These are phyloP conservation scores for Varanus salvator DNA, from an alignment of 2,113 vertebrate species.

Conservation along the genomic window DNA sequence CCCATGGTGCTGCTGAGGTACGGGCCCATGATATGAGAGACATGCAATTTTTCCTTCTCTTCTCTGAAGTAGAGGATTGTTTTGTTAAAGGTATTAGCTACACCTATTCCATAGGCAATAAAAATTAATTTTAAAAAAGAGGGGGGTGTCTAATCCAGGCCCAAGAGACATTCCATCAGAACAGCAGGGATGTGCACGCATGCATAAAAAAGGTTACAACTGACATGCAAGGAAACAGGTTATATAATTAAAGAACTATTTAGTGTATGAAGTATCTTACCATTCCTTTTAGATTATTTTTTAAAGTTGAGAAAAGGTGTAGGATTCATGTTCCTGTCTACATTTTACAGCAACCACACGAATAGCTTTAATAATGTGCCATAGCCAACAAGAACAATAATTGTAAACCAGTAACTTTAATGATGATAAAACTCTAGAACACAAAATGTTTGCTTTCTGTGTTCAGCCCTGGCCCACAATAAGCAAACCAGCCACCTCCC, in stretches of 20 bases:
- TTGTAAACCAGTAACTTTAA: conserved; percentile 14
- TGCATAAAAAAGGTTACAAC: neutral
- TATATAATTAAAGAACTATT: conserved; percentile 27
- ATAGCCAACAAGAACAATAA: neutral
- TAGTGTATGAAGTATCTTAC: neutral
- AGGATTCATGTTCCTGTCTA: conserved; percentile 28
- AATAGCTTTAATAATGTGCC: neutral
- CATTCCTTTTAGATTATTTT: conserved; percentile 30
- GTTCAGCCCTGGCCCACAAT: conserved; percentile 13
- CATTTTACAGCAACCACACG: conserved; percentile 39
- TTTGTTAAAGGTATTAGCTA: neutral
- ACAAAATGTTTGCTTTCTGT: conserved; percentile 39
- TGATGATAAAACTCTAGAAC: conserved; percentile 19
- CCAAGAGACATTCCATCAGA: conserved; percentile 33
- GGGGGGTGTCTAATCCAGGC: conserved; percentile 31
- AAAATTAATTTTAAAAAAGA: conserved; percentile 39
- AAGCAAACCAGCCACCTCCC: conserved; percentile 14
- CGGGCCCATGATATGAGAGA: neutral
- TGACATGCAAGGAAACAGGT: neutral
- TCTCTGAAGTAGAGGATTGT: neutral
- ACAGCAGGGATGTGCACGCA: neutral
- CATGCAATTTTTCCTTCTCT: neutral
- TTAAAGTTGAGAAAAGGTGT: conserved; percentile 23
- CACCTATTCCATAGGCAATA: neutral
- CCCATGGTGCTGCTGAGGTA: conserved; percentile 33